Evolutionary conservation across 2,797 vertebrate genomes (phyloP).

Genomic region (Poecilia wingei): DNA sequence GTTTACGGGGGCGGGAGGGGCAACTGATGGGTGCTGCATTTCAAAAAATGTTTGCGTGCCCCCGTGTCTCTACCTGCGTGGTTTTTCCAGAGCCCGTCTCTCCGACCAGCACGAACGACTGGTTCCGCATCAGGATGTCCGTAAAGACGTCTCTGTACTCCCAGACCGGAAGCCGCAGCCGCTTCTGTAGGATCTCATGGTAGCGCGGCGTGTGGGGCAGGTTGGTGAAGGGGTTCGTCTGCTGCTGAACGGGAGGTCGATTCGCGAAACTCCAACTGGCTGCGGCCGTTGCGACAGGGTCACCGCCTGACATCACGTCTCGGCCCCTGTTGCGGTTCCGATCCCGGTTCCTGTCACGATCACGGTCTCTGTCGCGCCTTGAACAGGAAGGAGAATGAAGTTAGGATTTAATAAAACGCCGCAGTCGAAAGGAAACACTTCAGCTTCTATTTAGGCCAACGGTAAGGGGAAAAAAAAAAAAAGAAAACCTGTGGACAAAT

Average conservation of each 20-base stretch:
- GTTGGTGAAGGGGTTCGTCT: constrained; percentile 95
- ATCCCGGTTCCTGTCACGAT: constrained; percentile 74
- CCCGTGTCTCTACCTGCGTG: constrained; percentile 85
- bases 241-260: constrained; percentile 84
- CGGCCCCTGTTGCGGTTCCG: constrained; percentile 84
- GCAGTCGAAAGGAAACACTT: not conserved
- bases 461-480: constrained; percentile 1
- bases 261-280: constrained; percentile 73
- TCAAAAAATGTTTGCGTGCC: not conserved
- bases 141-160: constrained; percentile 94
- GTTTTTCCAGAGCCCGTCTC: constrained; percentile 97
- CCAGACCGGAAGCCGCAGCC: constrained; percentile 94
- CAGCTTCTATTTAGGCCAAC: not conserved
- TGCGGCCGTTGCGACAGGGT: constrained; percentile 72
- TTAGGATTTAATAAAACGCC: constrained; percentile 6
- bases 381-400: not conserved
- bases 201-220: constrained; percentile 94
- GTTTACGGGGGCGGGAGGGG: not conserved
- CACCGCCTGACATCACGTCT: constrained; percentile 81
- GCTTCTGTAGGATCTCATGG: constrained; percentile 94
- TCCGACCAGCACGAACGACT: constrained; percentile 93
- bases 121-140: constrained; percentile 90
- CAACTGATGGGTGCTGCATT: not conserved
- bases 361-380: constrained; percentile 84
- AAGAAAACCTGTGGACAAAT: constrained; percentile 11